Evolutionary conservation across 2,888 invertebrate species (phyloP).

Genomic region (Choristoneura rosaceana): DNA sequence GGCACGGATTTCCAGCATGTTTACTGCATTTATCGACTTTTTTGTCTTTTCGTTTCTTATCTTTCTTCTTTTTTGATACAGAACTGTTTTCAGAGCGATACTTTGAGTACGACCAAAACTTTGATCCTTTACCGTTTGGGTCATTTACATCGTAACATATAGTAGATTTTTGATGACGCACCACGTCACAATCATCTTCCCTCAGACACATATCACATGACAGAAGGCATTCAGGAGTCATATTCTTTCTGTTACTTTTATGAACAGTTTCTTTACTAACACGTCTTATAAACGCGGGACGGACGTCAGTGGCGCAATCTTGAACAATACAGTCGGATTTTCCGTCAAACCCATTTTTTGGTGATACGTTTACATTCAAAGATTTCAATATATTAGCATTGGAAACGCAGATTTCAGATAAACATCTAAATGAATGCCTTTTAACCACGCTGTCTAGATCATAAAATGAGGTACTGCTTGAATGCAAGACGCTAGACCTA

Average conservation of each 20-base stretch:
- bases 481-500: conserved; percentile 55
- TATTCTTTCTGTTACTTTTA: conserved; percentile 56
- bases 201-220: conserved; percentile 69
- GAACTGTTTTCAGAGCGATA: conserved; percentile 66
- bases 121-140: conserved; percentile 57
- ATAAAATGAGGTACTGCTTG: conserved; percentile 73
- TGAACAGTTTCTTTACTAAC: conserved; percentile 56
- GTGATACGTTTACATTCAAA: conserved; percentile 47
- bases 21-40: conserved; percentile 50
- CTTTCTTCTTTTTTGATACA: conserved; percentile 59
- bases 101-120: conserved; percentile 71
- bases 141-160: conserved; percentile 50
- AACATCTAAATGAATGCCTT: conserved; percentile 67
- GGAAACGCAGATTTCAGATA: conserved; percentile 55
- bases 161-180: conserved; percentile 44
- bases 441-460: conserved; percentile 73
- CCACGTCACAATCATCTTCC: conserved; percentile 54
- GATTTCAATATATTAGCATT: conserved; percentile 56
- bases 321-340: conserved; percentile 64
- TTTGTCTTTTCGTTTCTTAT: conserved; percentile 55
- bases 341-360: conserved; percentile 52
- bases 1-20: conserved; percentile 67
- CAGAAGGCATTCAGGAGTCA: conserved; percentile 51
- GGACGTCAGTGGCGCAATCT: conserved; percentile 65
- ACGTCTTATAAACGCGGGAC: conserved; percentile 54